Percentiles rank a stretch among this genome's conserved stretches.
Conservation (phyloP, 2,113 vertebrate species). For the Boulengeromyrus knoepffleri region DNA sequence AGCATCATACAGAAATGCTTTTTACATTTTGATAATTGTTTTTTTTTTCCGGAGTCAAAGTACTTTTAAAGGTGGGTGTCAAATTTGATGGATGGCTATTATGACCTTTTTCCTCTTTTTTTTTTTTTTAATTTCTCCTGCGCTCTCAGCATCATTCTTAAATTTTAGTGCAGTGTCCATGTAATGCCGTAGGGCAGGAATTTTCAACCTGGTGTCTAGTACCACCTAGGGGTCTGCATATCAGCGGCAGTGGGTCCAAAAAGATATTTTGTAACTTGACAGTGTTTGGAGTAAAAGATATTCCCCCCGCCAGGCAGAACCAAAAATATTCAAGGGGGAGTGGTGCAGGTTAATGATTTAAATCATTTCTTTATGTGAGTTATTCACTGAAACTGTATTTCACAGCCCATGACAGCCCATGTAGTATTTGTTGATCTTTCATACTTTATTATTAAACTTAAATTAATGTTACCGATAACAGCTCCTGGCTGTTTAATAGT, state of each 20-base stretch:
- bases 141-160: background rate
- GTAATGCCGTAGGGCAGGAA: background rate
- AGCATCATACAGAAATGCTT: background rate
- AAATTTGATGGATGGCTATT: background rate
- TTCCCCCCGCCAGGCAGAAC: background rate
- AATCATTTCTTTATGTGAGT: background rate
- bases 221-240: background rate
- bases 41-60: background rate
- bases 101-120: background rate
- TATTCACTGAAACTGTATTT: background rate
- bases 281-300: background rate
- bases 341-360: background rate
- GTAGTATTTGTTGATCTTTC: background rate
- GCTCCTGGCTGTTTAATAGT: background rate
- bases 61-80: background rate
- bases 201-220: background rate
- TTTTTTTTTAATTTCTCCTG: background rate
- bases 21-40: background rate
- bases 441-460: background rate
- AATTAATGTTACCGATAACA: background rate
- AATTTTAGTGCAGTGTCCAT: background rate
- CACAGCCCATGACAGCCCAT: background rate
- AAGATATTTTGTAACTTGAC: background rate
- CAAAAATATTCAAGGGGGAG: background rate
- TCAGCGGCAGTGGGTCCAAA: background rate